phyloP scores from a whole-genome alignment of 2,113 vertebrate genomes.

The Aptenodytes forsteri region DNA sequence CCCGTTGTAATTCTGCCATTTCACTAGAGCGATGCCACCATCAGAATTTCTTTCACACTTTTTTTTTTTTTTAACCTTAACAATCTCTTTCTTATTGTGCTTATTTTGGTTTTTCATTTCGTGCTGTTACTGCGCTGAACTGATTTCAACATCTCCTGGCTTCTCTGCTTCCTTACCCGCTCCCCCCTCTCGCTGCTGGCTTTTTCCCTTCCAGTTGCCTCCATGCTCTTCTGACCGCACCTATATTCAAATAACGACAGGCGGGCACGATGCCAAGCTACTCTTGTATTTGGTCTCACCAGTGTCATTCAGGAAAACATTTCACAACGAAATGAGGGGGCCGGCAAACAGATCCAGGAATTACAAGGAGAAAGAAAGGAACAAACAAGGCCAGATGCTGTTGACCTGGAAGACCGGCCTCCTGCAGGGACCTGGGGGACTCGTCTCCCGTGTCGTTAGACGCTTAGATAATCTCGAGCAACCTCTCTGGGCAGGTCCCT shows the following conservation, averaged over 20 bases:
- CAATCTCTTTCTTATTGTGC: neutral
- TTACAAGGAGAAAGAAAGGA: neutral
- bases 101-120: neutral
- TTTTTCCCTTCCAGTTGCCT: neutral
- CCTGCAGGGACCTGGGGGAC: neutral
- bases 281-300: neutral
- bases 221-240: neutral
- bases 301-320: neutral
- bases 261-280: neutral
- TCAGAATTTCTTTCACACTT: neutral
- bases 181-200: neutral
- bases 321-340: neutral
- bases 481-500: neutral
- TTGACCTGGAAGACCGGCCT: neutral
- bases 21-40: neutral
- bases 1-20: neutral
- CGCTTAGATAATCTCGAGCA: neutral
- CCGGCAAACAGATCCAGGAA: neutral
- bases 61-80: neutral
- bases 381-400: neutral
- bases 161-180: neutral
- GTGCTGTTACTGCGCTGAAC: neutral
- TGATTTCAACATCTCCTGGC: neutral
- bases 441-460: accelerated
- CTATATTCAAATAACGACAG: neutral